phyloP scores from a whole-genome alignment of 2,888 invertebrate genomes.

The Drosophila ustulata region DNA sequence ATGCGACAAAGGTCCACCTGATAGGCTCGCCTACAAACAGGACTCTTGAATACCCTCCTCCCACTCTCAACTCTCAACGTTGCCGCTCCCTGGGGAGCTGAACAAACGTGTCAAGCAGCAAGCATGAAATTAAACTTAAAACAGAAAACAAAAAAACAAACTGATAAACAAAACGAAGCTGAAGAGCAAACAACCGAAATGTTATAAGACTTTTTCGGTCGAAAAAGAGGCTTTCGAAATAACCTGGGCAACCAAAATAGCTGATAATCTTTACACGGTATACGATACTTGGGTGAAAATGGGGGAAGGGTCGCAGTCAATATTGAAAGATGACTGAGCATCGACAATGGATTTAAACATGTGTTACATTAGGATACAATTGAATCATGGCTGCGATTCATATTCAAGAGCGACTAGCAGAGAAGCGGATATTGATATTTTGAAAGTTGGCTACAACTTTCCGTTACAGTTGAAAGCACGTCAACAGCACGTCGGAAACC shows the following conservation, averaged over 20 bases:
- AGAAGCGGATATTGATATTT: conserved; percentile 62
- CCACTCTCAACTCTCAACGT: not conserved
- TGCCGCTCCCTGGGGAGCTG: conserved; percentile 11
- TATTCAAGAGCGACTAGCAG: conserved; percentile 10
- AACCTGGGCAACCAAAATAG: not conserved
- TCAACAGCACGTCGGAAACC: conserved; percentile 44
- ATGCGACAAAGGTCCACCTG: conserved; percentile 28
- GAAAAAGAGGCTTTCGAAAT: conserved; percentile 2
- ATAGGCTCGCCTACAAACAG: conserved; percentile 1
- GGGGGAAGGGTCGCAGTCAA: conserved; percentile 19
- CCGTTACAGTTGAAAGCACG: conserved; percentile 36
- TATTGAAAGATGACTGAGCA: conserved; percentile 21
- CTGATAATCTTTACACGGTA: conserved; percentile 33
- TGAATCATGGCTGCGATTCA: conserved; percentile 15
- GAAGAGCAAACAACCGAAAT: conserved; percentile 45
- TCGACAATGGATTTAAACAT: conserved; percentile 1
- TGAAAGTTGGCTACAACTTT: conserved; percentile 56
- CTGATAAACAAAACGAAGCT: conserved; percentile 46
- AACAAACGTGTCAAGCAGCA: conserved; percentile 46
- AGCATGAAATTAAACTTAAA: conserved; percentile 65
- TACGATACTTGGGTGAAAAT: not conserved
- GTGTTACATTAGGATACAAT: conserved; percentile 3
- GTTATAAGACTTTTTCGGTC: conserved; percentile 25
- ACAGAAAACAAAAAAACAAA: conserved; percentile 40
- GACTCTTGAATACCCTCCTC: too few relatives aligned